A percentile compares a stretch with the other conserved stretches of the same genome.
These are phyloP conservation scores for Bubalus kerabau DNA, from an alignment of 2,113 vertebrate genomes.

Conservation along the genomic window DNA sequence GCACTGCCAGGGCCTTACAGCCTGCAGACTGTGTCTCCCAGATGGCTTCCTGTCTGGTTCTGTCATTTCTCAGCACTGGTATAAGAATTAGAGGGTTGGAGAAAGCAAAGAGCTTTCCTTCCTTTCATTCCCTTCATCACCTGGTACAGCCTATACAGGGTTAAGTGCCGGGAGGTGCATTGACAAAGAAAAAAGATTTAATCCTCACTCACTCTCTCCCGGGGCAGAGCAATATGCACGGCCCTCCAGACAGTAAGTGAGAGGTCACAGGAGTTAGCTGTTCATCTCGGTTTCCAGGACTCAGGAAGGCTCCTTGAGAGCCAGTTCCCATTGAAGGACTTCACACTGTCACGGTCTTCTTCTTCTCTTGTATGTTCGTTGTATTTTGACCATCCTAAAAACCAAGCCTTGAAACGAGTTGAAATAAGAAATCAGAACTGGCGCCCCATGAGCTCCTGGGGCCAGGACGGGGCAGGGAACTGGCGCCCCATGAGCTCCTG, in stretches of 20 bases:
- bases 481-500: background rate
- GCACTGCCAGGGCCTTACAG: fast-evolving
- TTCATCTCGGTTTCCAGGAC: background rate
- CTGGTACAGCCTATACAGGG: background rate
- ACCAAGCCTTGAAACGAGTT: background rate
- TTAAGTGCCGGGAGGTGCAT: background rate
- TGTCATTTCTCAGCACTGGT: background rate
- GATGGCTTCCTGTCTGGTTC: background rate
- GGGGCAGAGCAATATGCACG: background rate
- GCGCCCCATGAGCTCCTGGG: background rate
- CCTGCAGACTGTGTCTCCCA: fast-evolving
- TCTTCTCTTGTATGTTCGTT: background rate
- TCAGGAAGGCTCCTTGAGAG: background rate
- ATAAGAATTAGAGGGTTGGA: background rate
- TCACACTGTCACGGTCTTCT: background rate
- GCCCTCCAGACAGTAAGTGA: background rate
- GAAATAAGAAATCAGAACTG: constrained; percentile 8
- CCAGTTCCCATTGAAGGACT: background rate
- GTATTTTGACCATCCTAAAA: background rate
- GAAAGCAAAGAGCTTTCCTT: background rate
- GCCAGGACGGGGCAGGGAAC: background rate
- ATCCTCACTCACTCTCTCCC: background rate
- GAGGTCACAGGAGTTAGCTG: background rate
- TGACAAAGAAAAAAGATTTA: background rate
- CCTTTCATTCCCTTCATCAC: background rate